These are phyloP conservation scores for Cetonia aurata DNA, from an alignment of 2,888 invertebrate genomes.

Conservation along the genomic window DNA sequence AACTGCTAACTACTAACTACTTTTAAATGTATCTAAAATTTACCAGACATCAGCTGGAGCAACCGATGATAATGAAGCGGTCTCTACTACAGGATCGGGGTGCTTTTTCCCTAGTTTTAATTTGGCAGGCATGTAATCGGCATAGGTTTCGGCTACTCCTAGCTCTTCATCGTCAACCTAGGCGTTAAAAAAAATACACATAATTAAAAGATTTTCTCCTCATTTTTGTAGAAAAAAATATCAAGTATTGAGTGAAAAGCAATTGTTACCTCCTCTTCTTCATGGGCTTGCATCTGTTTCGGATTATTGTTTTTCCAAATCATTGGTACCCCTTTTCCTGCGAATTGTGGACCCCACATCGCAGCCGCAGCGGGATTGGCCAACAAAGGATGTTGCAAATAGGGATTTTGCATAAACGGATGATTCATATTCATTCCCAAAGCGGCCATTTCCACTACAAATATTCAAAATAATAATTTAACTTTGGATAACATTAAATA, in stretches of 20 bases:
- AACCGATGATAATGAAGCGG: constrained; percentile 96
- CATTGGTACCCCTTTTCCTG: constrained; percentile 71
- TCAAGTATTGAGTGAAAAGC: no score
- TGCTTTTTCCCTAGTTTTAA: constrained; percentile 94
- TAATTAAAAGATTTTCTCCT: background rate
- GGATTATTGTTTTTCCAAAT: constrained; percentile 70
- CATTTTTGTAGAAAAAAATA: background rate
- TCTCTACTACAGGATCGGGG: constrained; percentile 99
- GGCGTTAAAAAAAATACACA: constrained; percentile 6
- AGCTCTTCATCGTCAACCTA: constrained; percentile 93
- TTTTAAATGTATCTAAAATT: constrained; percentile 23
- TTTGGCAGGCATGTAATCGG: constrained; percentile 98
- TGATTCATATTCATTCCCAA: constrained; percentile 69
- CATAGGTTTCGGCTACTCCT: constrained; percentile 98
- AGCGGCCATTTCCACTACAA: constrained; percentile 76
- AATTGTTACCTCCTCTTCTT: constrained; percentile 63
- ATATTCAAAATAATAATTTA: constrained; percentile 9
- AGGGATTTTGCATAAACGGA: constrained; percentile 63
- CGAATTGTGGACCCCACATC: constrained; percentile 63
- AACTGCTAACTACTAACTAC: no score
- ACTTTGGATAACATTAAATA: no score
- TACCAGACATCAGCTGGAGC: constrained; percentile 91
- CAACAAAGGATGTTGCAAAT: constrained; percentile 62
- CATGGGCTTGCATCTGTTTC: constrained; percentile 59
- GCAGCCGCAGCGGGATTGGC: constrained; percentile 55